Conservation (phyloP, 1,140 invertebrate species). For the Megalopta genalis region DNA sequence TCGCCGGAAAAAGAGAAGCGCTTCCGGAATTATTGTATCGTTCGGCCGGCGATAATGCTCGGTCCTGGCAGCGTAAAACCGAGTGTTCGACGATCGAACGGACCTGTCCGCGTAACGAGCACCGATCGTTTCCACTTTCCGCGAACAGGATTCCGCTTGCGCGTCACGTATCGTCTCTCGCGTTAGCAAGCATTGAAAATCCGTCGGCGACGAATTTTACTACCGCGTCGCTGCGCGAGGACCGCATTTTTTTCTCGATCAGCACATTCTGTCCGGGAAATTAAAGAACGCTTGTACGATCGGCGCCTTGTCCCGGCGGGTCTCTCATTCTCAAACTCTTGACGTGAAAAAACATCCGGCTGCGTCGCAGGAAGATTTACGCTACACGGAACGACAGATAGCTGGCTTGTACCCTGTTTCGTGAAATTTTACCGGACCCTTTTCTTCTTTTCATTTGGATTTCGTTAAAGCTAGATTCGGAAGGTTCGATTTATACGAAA, state of each 20-base stretch:
- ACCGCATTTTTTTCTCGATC: slow-evolving; percentile 1
- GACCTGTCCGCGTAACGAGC: slow-evolving; percentile 25
- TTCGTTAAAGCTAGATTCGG: slow-evolving; percentile 12
- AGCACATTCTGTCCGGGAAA: slow-evolving; percentile 5
- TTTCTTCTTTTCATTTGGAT: not conserved
- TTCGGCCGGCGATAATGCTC: not conserved
- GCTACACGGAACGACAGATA: slow-evolving; percentile 8
- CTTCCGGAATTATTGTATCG: slow-evolving; percentile 40
- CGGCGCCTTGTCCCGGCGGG: not conserved
- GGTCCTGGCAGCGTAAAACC: not conserved
- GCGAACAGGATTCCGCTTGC: slow-evolving; percentile 50
- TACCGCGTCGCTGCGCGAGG: not conserved
- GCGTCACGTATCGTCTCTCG: slow-evolving; percentile 48
- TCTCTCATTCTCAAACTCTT: slow-evolving; percentile 17
- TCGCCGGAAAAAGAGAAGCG: slow-evolving; percentile 10
- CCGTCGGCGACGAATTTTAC: slow-evolving; percentile 41
- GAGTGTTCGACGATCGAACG: slow-evolving; percentile 9
- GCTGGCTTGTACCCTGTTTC: not conserved
- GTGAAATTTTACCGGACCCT: no score
- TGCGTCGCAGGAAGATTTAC: slow-evolving; percentile 34
- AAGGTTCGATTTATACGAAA: slow-evolving; percentile 12
- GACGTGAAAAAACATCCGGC: slow-evolving; percentile 29
- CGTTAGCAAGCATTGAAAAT: slow-evolving; percentile 37
- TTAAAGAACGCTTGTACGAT: slow-evolving; percentile 11
- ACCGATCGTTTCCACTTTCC: slow-evolving; percentile 32